These are phyloP conservation scores for Acanthurus tractus DNA, from an alignment of 2,797 vertebrate genomes.

Conservation along the genomic window DNA sequence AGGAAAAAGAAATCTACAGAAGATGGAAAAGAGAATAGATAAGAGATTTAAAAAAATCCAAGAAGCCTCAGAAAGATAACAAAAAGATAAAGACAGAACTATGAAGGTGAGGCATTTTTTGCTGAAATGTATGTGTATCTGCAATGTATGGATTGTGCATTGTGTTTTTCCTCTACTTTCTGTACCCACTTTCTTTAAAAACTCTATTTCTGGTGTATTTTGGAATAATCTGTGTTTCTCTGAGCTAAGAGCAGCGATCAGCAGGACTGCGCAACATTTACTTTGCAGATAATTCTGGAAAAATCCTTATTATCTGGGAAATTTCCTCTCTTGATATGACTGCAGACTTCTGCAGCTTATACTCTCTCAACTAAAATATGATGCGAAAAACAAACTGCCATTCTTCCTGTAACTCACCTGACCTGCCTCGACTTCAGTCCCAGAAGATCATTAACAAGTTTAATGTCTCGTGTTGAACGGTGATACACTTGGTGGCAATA, in stretches of 20 bases:
- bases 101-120: slow-evolving; percentile 15
- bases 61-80: slow-evolving; percentile 12
- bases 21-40: slow-evolving; percentile 47
- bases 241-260: not conserved
- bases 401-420: slow-evolving; percentile 36
- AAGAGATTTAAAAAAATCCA: slow-evolving; percentile 23
- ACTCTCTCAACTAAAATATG: not conserved
- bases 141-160: slow-evolving; percentile 1
- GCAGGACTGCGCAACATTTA: not conserved
- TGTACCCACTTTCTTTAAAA: not conserved
- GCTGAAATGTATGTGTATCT: not conserved
- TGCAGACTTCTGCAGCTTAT: slow-evolving; percentile 13
- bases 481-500: slow-evolving; percentile 54
- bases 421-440: slow-evolving; percentile 29
- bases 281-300: slow-evolving; percentile 10
- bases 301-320: slow-evolving; percentile 5
- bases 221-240: slow-evolving; percentile 8
- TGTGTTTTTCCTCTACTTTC: not conserved
- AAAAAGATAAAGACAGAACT: slow-evolving; percentile 20
- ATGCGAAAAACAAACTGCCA: slow-evolving; percentile 8
- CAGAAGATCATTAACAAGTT: slow-evolving; percentile 49
- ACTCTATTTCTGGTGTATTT: slow-evolving; percentile 1
- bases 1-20: slow-evolving; percentile 21
- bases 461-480: slow-evolving; percentile 52
- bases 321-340: slow-evolving; percentile 19